Conservation (phyloP, 2,888 invertebrate genomes). For the Drosophila pegasa region DNA sequence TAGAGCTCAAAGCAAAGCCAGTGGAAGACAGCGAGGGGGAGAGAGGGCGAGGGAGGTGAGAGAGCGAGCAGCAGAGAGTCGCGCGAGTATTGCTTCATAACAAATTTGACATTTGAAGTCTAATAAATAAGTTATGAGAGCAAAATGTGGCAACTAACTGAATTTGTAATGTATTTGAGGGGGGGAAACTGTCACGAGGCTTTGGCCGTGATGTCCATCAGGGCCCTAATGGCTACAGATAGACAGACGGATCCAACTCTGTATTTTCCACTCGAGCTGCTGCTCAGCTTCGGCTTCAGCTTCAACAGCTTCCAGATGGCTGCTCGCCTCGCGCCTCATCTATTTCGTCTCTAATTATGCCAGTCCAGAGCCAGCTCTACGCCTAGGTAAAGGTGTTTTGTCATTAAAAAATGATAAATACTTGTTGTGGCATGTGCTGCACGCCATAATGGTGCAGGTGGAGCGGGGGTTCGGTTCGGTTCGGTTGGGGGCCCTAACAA, state of each 20-base stretch:
- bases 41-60: too few relatives aligned
- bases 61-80: neutral
- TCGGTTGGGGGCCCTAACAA: neutral
- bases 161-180: slow-evolving; percentile 23
- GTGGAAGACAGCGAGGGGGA: slow-evolving; percentile 3
- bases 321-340: neutral
- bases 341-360: slow-evolving; percentile 42
- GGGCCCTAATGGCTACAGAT: slow-evolving; percentile 14
- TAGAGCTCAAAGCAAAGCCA: slow-evolving; percentile 31
- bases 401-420: slow-evolving; percentile 75
- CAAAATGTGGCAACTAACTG: slow-evolving; percentile 54
- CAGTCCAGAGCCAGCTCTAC: neutral
- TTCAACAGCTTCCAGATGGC: slow-evolving; percentile 4
- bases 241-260: slow-evolving; percentile 17
- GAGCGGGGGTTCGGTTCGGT: neutral
- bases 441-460: slow-evolving; percentile 10
- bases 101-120: slow-evolving; percentile 75
- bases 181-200: slow-evolving; percentile 14
- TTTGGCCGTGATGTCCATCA: slow-evolving; percentile 13
- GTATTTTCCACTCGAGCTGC: slow-evolving; percentile 56
- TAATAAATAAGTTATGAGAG: slow-evolving; percentile 75
- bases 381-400: slow-evolving; percentile 59
- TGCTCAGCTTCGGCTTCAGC: slow-evolving; percentile 12
- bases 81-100: slow-evolving; percentile 51
- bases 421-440: slow-evolving; percentile 40